Evolutionary conservation across 2,113 vertebrate genomes (phyloP).

Genomic region (Astatoreochromis straeleni): DNA sequence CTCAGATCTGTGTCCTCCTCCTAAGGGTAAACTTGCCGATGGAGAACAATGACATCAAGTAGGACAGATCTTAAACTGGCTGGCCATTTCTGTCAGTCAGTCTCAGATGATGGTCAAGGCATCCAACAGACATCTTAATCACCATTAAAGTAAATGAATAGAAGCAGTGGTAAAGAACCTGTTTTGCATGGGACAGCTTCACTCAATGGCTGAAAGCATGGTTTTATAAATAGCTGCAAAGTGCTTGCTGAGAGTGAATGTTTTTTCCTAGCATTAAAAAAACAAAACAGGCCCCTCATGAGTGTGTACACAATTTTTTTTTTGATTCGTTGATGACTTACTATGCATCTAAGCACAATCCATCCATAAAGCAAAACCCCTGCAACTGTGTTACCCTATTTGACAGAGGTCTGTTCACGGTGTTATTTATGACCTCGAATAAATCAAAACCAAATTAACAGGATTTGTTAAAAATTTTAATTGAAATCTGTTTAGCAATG

Average conservation of each 20-base stretch:
- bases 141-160: neutral
- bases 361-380: neutral
- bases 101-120: neutral
- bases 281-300: neutral
- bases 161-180: neutral
- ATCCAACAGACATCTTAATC: neutral
- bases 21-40: neutral
- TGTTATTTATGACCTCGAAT: neutral
- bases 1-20: neutral
- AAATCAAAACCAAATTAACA: neutral
- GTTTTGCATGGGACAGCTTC: neutral
- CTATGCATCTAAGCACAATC: neutral
- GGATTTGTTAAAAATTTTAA: accelerated
- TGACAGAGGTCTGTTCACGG: neutral
- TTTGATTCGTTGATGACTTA: neutral
- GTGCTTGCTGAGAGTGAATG: neutral
- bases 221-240: constrained; percentile 11
- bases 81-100: neutral
- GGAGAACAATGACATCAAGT: neutral
- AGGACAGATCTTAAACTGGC: constrained; percentile 22
- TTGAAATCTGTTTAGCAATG: neutral
- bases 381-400: neutral
- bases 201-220: neutral
- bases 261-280: neutral
- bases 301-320: neutral